phyloP scores from a whole-genome alignment of 1,140 invertebrate species.

The Nasonia vitripennis region DNA sequence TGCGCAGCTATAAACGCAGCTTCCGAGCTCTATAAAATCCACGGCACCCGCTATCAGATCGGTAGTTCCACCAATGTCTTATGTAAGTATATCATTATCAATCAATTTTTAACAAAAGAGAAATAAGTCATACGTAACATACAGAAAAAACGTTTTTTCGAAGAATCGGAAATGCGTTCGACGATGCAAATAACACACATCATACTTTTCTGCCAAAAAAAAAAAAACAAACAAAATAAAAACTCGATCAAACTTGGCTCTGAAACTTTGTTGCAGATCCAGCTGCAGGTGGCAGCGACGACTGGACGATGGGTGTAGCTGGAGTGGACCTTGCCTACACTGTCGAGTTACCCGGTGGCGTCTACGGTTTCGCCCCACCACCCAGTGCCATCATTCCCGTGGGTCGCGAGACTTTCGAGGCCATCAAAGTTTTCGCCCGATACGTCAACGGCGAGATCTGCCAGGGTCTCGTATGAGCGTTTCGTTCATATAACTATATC shows the following conservation, averaged over 20 bases:
- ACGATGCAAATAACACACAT: too few relatives aligned
- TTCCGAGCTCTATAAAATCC: constrained; percentile 64
- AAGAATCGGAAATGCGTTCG: too few relatives aligned
- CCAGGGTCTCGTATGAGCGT: not conserved
- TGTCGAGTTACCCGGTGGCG: constrained; percentile 84
- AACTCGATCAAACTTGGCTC: not conserved
- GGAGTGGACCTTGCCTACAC: constrained; percentile 85
- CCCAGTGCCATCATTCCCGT: constrained; percentile 81
- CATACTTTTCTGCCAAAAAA: not conserved
- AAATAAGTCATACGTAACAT: too few relatives aligned
- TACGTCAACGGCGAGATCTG: constrained; percentile 63
- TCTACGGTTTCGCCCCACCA: constrained; percentile 85
- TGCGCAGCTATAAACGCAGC: constrained; percentile 68
- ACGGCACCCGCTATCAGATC: constrained; percentile 73
- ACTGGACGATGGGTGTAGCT: constrained; percentile 80
- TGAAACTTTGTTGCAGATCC: constrained; percentile 65
- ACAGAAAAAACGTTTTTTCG: too few relatives aligned
- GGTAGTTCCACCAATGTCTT: constrained; percentile 80
- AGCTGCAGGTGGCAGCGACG: constrained; percentile 80
- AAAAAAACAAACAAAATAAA: not conserved
- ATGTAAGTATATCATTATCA: constrained; percentile 62
- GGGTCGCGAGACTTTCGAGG: constrained; percentile 85
- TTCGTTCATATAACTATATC: not conserved
- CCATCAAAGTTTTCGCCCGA: constrained; percentile 82
- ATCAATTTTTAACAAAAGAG: too few relatives aligned